Conservation (phyloP, 2,888 invertebrate species). For the Rhingia rostrata region DNA sequence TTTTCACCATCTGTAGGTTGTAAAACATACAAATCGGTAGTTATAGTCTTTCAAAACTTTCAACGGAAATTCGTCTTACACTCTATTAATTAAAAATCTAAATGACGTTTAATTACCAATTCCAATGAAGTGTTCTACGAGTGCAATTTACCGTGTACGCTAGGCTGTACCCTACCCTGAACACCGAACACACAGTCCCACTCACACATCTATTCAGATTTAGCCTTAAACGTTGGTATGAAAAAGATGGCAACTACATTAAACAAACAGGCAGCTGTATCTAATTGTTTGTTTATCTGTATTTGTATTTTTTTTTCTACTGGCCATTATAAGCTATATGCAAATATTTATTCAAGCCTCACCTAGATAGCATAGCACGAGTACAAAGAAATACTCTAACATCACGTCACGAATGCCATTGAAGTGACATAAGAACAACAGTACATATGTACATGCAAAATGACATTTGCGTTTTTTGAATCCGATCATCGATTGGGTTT, state of each 20-base stretch:
- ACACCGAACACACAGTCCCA: background rate
- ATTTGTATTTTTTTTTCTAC: slow-evolving; percentile 2
- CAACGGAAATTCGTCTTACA: background rate
- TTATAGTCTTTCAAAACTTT: no score
- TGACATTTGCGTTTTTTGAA: background rate
- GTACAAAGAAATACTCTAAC: background rate
- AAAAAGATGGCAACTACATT: slow-evolving; percentile 16
- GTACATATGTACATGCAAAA: slow-evolving; percentile 8
- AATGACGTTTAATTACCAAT: slow-evolving; percentile 28
- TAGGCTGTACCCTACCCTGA: background rate
- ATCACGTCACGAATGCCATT: slow-evolving; percentile 51
- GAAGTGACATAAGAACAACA: slow-evolving; percentile 57
- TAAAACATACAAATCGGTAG: no score
- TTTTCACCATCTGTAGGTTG: no score
- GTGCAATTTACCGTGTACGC: slow-evolving; percentile 11
- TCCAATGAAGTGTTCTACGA: slow-evolving; percentile 32
- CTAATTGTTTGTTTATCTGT: slow-evolving; percentile 21
- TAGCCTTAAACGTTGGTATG: slow-evolving; percentile 11
- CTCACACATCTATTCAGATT: background rate
- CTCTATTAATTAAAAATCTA: slow-evolving; percentile 12
- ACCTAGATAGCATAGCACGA: slow-evolving; percentile 46
- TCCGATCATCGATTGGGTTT: no score
- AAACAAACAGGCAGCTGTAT: slow-evolving; percentile 10
- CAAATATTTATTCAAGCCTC: slow-evolving; percentile 61
- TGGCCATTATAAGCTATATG: slow-evolving; percentile 37